Conservation (phyloP, 2,113 vertebrate species). For the Rhizomys pruinosus region DNA sequence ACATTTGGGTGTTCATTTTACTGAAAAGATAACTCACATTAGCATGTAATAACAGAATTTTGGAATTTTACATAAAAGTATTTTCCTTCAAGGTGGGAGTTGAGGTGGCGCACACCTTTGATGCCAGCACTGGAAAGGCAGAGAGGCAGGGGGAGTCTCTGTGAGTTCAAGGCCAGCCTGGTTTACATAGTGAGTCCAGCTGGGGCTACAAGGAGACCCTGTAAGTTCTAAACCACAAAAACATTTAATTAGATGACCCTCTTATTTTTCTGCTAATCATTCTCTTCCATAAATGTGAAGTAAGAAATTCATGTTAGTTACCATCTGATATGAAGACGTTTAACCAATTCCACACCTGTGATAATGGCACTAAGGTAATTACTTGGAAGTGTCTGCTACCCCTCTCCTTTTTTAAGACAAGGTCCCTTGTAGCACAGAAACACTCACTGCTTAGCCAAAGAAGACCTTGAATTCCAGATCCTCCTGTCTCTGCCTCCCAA, state of each 20-base stretch:
- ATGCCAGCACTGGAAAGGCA: too few relatives aligned
- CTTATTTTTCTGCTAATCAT: not conserved
- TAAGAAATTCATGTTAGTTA: not conserved
- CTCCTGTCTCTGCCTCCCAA: too few relatives aligned
- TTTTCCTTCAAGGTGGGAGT: not conserved
- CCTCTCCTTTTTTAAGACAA: not conserved
- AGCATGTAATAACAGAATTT: not conserved
- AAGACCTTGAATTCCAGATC: too few relatives aligned
- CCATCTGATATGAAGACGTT: not conserved
- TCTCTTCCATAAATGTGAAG: not conserved
- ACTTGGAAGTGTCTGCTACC: not conserved
- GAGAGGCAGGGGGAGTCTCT: too few relatives aligned
- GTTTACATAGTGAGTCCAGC: too few relatives aligned
- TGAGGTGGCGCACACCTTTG: too few relatives aligned
- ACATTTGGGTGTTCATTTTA: conserved; percentile 51
- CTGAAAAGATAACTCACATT: conserved; percentile 18
- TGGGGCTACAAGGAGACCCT: not conserved
- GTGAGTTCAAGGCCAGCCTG: too few relatives aligned
- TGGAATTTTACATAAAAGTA: conserved; percentile 27
- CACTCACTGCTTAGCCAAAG: not conserved
- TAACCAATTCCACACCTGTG: not conserved
- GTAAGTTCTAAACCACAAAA: conserved; percentile 41
- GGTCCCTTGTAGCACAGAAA: not conserved
- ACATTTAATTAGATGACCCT: not conserved
- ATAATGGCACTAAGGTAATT: too few relatives aligned